Base-by-base conservation (phyloP, 2,113 vertebrate species). In the Cairina moschata region DNA sequence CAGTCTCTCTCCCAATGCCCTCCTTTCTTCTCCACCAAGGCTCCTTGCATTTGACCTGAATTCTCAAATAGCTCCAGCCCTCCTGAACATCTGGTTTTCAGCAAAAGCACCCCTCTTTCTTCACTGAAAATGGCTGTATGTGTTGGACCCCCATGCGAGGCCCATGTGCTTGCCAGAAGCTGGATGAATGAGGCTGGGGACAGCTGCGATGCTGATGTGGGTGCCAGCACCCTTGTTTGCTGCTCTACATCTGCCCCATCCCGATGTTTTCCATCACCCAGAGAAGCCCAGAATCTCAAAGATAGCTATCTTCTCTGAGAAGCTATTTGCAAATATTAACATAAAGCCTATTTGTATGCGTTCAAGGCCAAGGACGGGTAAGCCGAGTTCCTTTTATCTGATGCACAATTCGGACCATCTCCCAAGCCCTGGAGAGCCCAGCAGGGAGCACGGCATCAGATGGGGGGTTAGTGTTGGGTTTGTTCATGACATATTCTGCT, bases 31-130 rank as follows among this genome's bases (percentile, higher is more conserved):
- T 94, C 44, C 63, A 76, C 29, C 38, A 88, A 80, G n/a, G 42
- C n/a, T 87, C 32, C 48, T 89, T 83, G 54, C 32, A 44, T 91
- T 95, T 95, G 90, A 91, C 85, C 79, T 80, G 93, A 94, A 90
- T 93, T 95, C 71, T 73, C 58, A 90, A 83, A 54, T 31, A 93
- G 63, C 44, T 90, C 55, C 46, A 78, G 44, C 36, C 44, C 44
- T 95, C 40, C 34, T 32, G 31, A 75, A 90, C 55, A 15, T 58
- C 79, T 88, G 34, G 4, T 76, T 93, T 85, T 68, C 58, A 62
- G 42, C 48, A 68, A 56, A 89, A 88, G 4, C 8, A 28, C 5
- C 8, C 25, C 34, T 28, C 25, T 65, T 52, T 68, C 5, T 69
- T 91, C 50, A 69, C 22, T 1, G 1, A 65, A 28, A 40, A 52